Base-by-base conservation (phyloP, 1,140 invertebrate genomes). In the Oreohelix idahoensis region DNA sequence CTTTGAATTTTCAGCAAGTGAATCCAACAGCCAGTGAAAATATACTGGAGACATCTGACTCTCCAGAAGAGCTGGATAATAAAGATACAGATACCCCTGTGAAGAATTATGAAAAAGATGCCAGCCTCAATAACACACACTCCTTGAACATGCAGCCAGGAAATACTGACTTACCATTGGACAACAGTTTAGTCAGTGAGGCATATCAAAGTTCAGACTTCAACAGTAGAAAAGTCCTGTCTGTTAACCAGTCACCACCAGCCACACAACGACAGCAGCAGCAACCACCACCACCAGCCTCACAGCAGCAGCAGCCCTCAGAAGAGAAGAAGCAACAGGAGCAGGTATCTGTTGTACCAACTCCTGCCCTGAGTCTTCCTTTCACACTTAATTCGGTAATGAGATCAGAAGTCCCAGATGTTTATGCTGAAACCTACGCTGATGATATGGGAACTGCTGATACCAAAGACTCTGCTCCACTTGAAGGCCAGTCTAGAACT, bases 191-290 rank as follows among this genome's bases (percentile, higher is more conserved):
- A 5, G 45, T 36, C 42, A 49, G 32, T 79, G 38, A 81, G 20
- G 49, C n/a, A 1, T 81, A 81, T 49, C 17, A 51, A 36, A 81
- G 45, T 70, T 80, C 78, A 17, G 85, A 87, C 8, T 89, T 86
- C 66, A 53, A 87, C 23, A 86, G 88, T 17, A 84, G 89, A 49
- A 89, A 89, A 81, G 83, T 86, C 32, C 76, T 90, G 45, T 89
- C 89, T 26, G 81, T 81, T 71, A 79, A 63, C 32, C 84, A 78
- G 36, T n/a, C 81, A n/a, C 36, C n/a, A 83, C 29, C 58, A 23
- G 13, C 73, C 15, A 23, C 26, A 71, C 77, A 51, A 42, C 75
- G 5, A 15, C 42, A 74, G 45, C 70, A 66, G 32, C 51, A 66
- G 26, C 51, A 66, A 79, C 77, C 26, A 53, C 51, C n/a, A 2